Evolutionary conservation across 2,113 vertebrate genomes (phyloP).

Genomic region (Podilymbus podiceps): DNA sequence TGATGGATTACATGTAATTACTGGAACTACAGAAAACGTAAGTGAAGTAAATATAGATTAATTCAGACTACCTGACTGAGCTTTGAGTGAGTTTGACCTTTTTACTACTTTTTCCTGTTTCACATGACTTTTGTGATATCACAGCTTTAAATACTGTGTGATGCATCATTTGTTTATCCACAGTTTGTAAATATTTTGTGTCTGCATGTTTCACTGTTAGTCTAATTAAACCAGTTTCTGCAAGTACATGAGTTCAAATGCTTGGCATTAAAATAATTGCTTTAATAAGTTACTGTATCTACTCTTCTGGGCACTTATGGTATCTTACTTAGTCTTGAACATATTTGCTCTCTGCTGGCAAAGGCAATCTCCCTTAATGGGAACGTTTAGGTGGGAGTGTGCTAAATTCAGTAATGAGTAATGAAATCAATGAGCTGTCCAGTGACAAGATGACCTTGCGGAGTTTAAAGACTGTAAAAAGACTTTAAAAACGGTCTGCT

Average conservation of each 20-base stretch:
- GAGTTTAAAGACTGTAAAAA: not conserved
- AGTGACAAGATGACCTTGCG: not conserved
- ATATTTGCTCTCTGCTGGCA: not conserved
- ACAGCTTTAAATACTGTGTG: not conserved
- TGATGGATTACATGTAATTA: conserved; percentile 93
- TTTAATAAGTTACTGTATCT: conserved; percentile 30
- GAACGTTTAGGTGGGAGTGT: not conserved
- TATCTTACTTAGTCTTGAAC: not conserved
- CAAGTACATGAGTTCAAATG: conserved; percentile 15
- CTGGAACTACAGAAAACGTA: conserved; percentile 95
- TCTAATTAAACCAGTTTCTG: conserved; percentile 28
- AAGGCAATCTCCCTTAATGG: not conserved
- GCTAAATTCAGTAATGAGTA: not conserved
- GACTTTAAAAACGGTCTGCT: not conserved
- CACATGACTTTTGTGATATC: not conserved
- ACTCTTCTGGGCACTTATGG: not conserved
- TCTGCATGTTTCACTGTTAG: not conserved
- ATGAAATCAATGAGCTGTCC: conserved; percentile 3
- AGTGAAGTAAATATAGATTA: conserved; percentile 64
- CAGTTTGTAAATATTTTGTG: conserved; percentile 12
- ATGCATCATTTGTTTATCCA: not conserved
- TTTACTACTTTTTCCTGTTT: not conserved
- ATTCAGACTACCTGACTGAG: not conserved
- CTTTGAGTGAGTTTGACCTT: not conserved
- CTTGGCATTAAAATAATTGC: not conserved